Percentiles rank a stretch among this genome's conserved stretches.
Evolutionary conservation across 2,113 vertebrate species (phyloP).

Genomic region (Leiothrix lutea): DNA sequence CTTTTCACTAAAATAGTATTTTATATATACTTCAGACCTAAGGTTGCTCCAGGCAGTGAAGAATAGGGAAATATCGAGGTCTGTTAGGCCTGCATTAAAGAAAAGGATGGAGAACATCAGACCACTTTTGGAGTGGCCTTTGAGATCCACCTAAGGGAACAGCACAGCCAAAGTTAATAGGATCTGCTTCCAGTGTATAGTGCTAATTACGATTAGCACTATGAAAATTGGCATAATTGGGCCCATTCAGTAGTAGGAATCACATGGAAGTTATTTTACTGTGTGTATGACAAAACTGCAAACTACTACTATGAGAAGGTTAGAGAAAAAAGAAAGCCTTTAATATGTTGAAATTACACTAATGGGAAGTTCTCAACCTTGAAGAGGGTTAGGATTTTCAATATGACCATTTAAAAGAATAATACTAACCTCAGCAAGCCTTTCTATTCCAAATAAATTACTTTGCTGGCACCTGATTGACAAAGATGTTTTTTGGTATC

Average conservation of each 20-base stretch:
- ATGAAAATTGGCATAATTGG: neutral
- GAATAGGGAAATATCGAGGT: accelerated
- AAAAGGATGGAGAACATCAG: neutral
- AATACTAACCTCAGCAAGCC: neutral
- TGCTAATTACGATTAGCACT: neutral
- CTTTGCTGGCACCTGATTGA: conserved; percentile 5
- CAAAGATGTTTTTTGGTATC: conserved; percentile 4
- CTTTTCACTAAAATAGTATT: neutral
- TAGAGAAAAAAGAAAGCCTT: neutral
- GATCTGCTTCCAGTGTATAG: neutral
- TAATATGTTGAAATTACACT: conserved; percentile 1
- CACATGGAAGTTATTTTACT: neutral
- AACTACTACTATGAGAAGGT: neutral
- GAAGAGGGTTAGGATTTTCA: conserved; percentile 8
- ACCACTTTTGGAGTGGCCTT: neutral
- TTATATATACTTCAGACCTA: neutral
- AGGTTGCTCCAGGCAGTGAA: neutral
- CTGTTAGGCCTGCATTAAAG: neutral
- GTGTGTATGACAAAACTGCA: neutral
- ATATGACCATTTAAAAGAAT: conserved; percentile 24
- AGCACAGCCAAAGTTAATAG: neutral
- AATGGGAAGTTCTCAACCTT: neutral
- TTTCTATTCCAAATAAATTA: neutral
- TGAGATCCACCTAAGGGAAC: neutral
- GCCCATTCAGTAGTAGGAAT: neutral